A percentile compares a stretch with the other conserved stretches of the same genome.
These are phyloP conservation scores for Deroplatys truncata DNA, from an alignment of 2,888 invertebrate genomes.

Conservation along the genomic window DNA sequence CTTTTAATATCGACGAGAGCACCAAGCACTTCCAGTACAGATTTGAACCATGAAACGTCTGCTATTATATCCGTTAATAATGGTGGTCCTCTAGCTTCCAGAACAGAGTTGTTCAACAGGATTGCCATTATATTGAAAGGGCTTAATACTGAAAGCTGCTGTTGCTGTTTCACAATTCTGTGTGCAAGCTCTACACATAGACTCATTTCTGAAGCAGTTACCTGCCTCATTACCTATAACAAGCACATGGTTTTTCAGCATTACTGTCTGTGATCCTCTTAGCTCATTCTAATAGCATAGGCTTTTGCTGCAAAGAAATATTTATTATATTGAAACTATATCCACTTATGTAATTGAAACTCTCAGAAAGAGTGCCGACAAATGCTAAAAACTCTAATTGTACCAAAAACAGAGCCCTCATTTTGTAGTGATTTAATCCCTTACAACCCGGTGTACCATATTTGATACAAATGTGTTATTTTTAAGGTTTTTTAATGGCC, in stretches of 20 bases:
- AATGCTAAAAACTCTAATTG: no score
- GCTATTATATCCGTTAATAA: constrained; percentile 27
- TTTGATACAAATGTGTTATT: no score
- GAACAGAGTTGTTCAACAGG: constrained; percentile 52
- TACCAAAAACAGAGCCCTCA: no score
- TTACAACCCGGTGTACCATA: no score
- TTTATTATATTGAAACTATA: no score
- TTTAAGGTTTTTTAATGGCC: no score
- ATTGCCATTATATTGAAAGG: constrained; percentile 70
- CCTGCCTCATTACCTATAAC: constrained; percentile 46
- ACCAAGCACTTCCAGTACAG: constrained; percentile 33
- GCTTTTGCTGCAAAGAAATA: no score
- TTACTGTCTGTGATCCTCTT: no score
- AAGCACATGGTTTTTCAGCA: constrained; percentile 49
- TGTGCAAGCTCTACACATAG: constrained; percentile 63
- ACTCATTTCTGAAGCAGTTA: constrained; percentile 57
- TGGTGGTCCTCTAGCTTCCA: constrained; percentile 33
- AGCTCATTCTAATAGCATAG: no score
- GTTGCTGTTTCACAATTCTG: constrained; percentile 66
- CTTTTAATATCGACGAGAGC: constrained; percentile 33
- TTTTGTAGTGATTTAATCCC: no score
- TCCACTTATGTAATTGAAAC: no score
- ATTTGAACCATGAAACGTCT: constrained; percentile 29
- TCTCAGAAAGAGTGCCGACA: no score
- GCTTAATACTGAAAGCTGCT: constrained; percentile 61